Base-by-base conservation (phyloP, 1,140 invertebrate species). In the Brachionus rubens region DNA sequence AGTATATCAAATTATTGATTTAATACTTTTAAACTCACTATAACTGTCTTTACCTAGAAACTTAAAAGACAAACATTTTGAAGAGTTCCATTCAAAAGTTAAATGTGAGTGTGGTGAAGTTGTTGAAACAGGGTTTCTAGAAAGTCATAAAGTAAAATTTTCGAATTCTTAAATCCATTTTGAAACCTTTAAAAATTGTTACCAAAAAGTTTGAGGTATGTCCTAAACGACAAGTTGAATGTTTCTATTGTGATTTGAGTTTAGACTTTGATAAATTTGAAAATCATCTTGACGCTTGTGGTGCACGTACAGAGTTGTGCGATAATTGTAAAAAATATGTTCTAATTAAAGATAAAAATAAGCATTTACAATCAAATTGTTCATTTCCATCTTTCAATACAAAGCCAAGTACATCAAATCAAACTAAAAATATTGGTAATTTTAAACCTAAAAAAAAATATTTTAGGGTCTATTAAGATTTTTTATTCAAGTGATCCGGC, bases 311-410 rank as follows among this genome's bases (percentile, higher is more conserved):
- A 24, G 59, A 65, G 43, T 14, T 24, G 19, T 65, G 59, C 41
- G 59, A 65, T 14, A 43, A 43, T 21, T 65, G 59, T 26, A 65
- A 41, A 65, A 65, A 65, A 65, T 65, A 65, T 43, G 21, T 65
- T 16, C 7, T 43, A 10, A 16, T 65, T 12, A 65, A 24, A 43
- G 59, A 65, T n/a, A 65, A 43, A 65, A 5, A 16, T 7, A 36
- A 4, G 19, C 59, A 65, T 65, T 16, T 41, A 21, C 1, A 26
- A 14, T 43, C 41, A 19, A 21, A 59, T 36, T 59, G 54, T 59
- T 33, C 14, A 5, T 36, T 5, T 36, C 33, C 33, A 36, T 9
- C 3, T 36, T 3, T 5, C 9, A 36, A 36, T 3, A 36, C 3
- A 36, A 36, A 36, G 33, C 33, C 33, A 36, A 5, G 33, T 46